Evolutionary conservation across 2,888 invertebrate species (phyloP), one percentile per base, ranked within the genome.

Genomic region (Cephus nigrinus): DNA sequence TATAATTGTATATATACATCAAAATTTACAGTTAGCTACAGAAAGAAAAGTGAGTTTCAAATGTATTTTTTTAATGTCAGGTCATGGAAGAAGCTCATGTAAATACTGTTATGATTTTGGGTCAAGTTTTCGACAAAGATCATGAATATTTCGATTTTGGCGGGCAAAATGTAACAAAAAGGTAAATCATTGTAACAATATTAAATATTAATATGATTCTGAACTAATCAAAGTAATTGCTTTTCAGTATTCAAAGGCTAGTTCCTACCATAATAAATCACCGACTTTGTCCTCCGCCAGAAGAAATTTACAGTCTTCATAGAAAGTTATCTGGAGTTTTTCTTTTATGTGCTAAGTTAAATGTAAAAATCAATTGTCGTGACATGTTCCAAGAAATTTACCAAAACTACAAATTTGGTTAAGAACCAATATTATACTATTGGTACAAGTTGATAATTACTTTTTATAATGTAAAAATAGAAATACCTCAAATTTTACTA

Each of bases 221-320:
- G 40, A 55, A 55, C 5, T 55, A 55, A 55, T 35, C 23, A 55
- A 40, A 55, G 77, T 31, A 68, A 34, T 74, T 76, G 32, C 35
- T 77, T 85, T 85, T 69, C 82, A 88, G 91, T 92, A 96, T 99
- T 80, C 97, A 98, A 83, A 93, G 95, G 5, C 92, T 97, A 32
- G 96, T 99, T 1, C 99, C 99, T 0, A 97, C 98, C 0, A 98
- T 99, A 94, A 93, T 99, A 76, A 95, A 95, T 73, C 98, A 99
- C 89, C 93, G 99, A 33, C 93, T 99, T 2, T 98, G 98, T 80
- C 98, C 99, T 1, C 99, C 99, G 0, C 99, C 99, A 0, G 99
- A 99, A 91, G 99, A 99, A 92, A 97, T 98, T 84, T 99, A 99
- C 92, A 99, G 99, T 0, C 93, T 99, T 32, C 99, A 99, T 91